Percentiles rank a stretch among this genome's conserved stretches.
phyloP scores from a whole-genome alignment of 2,797 vertebrate genomes.

The Poecilia velifera region DNA sequence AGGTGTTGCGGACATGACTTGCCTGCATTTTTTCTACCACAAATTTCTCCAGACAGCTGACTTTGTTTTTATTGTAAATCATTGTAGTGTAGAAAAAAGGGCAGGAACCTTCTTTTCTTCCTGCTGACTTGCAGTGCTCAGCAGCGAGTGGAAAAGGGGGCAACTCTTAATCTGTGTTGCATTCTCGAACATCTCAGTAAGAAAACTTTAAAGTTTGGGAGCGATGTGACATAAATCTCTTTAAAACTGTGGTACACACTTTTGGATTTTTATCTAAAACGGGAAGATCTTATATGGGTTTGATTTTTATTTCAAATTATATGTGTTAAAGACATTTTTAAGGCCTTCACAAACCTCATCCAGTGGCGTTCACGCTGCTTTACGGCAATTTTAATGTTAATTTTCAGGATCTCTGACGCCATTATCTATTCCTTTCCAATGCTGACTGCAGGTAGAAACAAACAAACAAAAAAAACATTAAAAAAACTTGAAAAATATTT shows the following conservation, averaged over 20 bases:
- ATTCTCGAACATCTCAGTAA: background rate
- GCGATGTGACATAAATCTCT: background rate
- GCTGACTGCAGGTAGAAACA: constrained; percentile 13
- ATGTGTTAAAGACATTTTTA: background rate
- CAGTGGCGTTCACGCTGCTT: constrained; percentile 24
- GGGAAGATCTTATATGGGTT: too few relatives aligned
- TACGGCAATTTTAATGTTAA: constrained; percentile 16
- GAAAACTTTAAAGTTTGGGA: background rate
- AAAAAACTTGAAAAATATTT: constrained; percentile 34
- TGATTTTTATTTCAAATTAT: background rate
- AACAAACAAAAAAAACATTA: background rate
- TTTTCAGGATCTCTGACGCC: constrained; percentile 24
- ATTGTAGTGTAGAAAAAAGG: background rate
- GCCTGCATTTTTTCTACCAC: background rate
- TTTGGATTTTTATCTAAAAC: background rate
- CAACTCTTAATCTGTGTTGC: background rate
- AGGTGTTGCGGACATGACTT: background rate
- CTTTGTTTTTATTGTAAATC: background rate
- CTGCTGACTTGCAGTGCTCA: background rate
- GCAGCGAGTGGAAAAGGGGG: background rate
- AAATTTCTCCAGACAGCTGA: background rate
- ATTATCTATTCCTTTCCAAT: constrained; percentile 20
- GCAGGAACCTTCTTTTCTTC: background rate
- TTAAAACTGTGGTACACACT: background rate
- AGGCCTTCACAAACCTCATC: background rate